These are phyloP conservation scores for Cuculus canorus DNA, from an alignment of 2,797 vertebrate genomes.

Conservation along the genomic window DNA sequence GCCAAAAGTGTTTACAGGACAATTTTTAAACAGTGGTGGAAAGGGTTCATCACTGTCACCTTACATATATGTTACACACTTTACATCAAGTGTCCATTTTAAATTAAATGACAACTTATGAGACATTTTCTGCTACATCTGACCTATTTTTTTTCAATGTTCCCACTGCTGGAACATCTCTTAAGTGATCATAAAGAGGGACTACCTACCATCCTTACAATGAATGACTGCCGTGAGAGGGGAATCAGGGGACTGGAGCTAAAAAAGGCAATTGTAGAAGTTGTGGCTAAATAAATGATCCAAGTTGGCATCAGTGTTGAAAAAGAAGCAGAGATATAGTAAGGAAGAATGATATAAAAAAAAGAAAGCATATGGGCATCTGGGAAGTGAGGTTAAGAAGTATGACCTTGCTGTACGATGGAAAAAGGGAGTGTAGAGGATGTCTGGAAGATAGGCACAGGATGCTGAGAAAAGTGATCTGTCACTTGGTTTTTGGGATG, in stretches of 20 bases:
- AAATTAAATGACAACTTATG: background rate
- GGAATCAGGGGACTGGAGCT: background rate
- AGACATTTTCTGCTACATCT: background rate
- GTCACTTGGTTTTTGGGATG: background rate
- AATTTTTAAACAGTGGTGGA: background rate
- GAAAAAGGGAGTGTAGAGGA: background rate
- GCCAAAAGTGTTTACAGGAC: background rate
- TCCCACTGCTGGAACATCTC: background rate
- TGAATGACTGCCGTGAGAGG: background rate
- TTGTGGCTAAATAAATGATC: background rate
- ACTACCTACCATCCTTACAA: accelerated
- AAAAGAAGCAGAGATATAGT: background rate
- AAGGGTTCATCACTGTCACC: background rate
- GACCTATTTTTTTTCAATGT: background rate
- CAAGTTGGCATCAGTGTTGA: background rate
- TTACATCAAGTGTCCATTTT: background rate
- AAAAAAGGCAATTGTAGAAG: background rate
- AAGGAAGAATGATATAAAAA: background rate
- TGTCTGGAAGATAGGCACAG: background rate
- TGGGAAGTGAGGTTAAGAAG: background rate
- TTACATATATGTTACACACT: background rate
- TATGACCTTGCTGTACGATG: background rate
- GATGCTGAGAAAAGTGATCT: background rate
- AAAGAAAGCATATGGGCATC: background rate
- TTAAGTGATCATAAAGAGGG: background rate